A percentile compares a stretch with the other conserved stretches of the same genome.
Conservation (phyloP, 2,888 invertebrate species). For the Apocheima hispidaria region DNA sequence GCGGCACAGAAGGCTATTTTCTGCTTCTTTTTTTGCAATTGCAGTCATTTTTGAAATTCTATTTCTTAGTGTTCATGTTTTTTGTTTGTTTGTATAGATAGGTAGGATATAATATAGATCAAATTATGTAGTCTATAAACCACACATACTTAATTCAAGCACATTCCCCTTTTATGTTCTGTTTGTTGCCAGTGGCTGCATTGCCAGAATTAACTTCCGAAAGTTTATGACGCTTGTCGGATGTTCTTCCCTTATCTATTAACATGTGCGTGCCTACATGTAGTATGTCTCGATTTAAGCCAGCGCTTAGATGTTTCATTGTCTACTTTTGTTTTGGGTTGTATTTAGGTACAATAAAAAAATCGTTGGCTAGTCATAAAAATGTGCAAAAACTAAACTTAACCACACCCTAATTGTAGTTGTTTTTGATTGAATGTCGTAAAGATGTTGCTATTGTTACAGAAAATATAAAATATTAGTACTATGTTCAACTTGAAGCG, state of each 20-base stretch:
- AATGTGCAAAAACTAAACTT: background rate
- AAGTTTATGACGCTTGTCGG: constrained; percentile 45
- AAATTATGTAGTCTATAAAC: background rate
- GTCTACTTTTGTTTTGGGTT: background rate
- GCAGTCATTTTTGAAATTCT: too few species aligned
- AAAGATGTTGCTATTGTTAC: background rate
- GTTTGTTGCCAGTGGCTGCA: constrained; percentile 36
- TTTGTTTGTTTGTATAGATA: too few species aligned
- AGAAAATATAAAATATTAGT: background rate
- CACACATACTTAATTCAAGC: constrained; percentile 10
- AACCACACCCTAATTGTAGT: background rate
- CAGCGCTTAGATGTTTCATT: constrained; percentile 9
- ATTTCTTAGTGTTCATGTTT: too few species aligned
- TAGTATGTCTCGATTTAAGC: constrained; percentile 16
- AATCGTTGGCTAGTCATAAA: background rate
- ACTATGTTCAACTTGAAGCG: background rate
- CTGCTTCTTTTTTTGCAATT: too few species aligned
- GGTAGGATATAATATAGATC: too few species aligned
- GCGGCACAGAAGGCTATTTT: too few species aligned
- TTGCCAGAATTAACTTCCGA: constrained; percentile 41
- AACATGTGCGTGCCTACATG: constrained; percentile 31
- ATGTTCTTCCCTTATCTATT: constrained; percentile 37
- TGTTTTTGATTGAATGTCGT: background rate
- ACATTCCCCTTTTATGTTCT: constrained; percentile 26
- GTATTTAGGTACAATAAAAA: too few species aligned